Conservation (phyloP, 2,888 invertebrate genomes). For the Hetaerina titia region DNA sequence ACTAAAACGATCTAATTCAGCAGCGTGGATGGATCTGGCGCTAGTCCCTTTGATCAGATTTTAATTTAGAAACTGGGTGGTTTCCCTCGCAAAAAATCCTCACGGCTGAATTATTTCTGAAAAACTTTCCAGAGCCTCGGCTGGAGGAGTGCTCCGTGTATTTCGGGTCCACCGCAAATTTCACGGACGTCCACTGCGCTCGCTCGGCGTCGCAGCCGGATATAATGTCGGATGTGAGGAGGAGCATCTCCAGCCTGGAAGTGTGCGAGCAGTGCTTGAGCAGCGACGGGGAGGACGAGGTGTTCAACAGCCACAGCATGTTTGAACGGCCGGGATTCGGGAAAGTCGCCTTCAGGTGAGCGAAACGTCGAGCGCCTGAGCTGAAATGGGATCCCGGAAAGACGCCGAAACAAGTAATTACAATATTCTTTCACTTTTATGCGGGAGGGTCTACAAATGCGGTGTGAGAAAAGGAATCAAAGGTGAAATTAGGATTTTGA, state of each 20-base stretch:
- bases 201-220: slow-evolving; percentile 40
- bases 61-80: too few relatives aligned
- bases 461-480: too few relatives aligned
- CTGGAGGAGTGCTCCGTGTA: slow-evolving; percentile 42
- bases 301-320: slow-evolving; percentile 32
- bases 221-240: neutral
- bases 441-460: too few relatives aligned
- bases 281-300: slow-evolving; percentile 50
- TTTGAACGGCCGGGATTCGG: slow-evolving; percentile 67
- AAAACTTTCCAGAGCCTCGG: neutral
- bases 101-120: too few relatives aligned
- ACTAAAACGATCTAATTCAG: too few relatives aligned
- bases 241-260: slow-evolving; percentile 29
- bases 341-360: slow-evolving; percentile 63
- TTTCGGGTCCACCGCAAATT: slow-evolving; percentile 23
- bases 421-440: too few relatives aligned
- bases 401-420: too few relatives aligned
- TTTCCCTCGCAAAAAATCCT: too few relatives aligned
- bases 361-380: neutral
- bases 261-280: neutral
- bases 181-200: neutral
- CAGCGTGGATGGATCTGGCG: too few relatives aligned
- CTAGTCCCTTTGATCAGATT: too few relatives aligned
- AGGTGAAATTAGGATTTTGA: too few relatives aligned
- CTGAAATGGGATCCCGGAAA: too few relatives aligned